Base-by-base conservation (phyloP, 2,113 vertebrate genomes). In the Seriola aureovittata region DNA sequence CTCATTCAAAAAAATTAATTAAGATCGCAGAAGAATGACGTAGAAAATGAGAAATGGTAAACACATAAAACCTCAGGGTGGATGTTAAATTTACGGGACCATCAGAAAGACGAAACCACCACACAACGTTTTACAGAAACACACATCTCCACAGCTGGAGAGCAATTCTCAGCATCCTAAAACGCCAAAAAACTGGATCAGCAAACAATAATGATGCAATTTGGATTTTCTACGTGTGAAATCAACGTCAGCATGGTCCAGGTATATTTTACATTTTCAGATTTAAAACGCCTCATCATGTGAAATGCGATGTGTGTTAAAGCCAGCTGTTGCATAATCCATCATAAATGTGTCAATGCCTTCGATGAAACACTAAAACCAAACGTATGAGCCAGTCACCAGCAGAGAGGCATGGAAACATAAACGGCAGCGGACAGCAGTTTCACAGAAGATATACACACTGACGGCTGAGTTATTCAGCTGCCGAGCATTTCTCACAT, bases 391-490 rank as follows among this genome's bases (percentile, higher is more conserved):
- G 54, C 4, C 8, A 4, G 58, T 58, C 32, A 63, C 36, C 21
- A 16, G 42, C 14, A 1, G 14, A 52, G 34, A 0, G 54, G 14
- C 83, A 29, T 59, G 59, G 66, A 25, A 9, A 74, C 57, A 74
- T 14, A 46, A 78, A 67, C 74, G 66, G 50, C 67, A 40, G 55
- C 77, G 40, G 75, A 54, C 55, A 16, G 58, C 77, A 36, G 7
- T 16, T 44, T 29, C 44, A 75, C 34, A 60, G 42, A 52, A 38
- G 55, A 68, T 16, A 40, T 57, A 63, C 67, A 46, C 32, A 3
- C 23, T 66, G 82, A 80, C 82, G 62, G 65, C 32, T 54, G 42
- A 75, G 50, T 48, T 34, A 42, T 58, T 58, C 78, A 63, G 12
- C 48, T 50, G 68, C 73, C 69, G 59, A 11, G 34, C 40, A 44